Evolutionary conservation across 2,888 invertebrate genomes (phyloP).

Genomic region (Timema podura): DNA sequence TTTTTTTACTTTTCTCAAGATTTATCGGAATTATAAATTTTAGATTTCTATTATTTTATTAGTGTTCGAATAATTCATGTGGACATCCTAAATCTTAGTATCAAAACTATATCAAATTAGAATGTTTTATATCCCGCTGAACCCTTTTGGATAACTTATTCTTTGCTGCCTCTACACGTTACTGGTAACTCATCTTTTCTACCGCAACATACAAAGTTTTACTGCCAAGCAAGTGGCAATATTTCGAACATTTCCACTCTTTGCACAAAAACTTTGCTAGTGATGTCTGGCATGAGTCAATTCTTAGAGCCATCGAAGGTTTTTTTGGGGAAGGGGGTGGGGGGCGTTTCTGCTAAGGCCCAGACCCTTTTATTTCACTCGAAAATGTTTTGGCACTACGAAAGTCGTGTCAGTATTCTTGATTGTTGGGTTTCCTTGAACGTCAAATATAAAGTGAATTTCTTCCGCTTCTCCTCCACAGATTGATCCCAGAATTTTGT

Average conservation of each 20-base stretch:
- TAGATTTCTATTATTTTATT: too few species aligned
- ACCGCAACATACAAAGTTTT: background rate
- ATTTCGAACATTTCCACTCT: slow-evolving; percentile 2
- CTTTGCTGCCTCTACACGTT: background rate
- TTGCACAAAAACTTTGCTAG: background rate
- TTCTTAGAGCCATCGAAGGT: background rate
- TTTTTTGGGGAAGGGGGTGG: too few species aligned
- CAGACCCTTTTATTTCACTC: slow-evolving; percentile 11
- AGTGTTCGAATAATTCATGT: too few species aligned
- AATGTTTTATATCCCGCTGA: too few species aligned
- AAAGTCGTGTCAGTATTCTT: slow-evolving; percentile 10
- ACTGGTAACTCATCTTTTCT: background rate
- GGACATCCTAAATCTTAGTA: too few species aligned
- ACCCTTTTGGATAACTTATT: too few species aligned
- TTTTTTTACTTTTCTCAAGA: too few species aligned
- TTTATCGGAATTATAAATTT: too few species aligned
- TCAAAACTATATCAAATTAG: too few species aligned
- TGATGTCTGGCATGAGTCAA: background rate
- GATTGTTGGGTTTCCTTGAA: slow-evolving; percentile 3
- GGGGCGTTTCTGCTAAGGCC: background rate
- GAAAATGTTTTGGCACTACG: background rate
- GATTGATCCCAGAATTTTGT: slow-evolving; percentile 9
- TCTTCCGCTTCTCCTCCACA: background rate
- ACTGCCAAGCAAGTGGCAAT: slow-evolving; percentile 7
- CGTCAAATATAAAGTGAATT: slow-evolving; percentile 8